Percentiles rank a stretch among this genome's conserved stretches.
Conservation (phyloP, 2,113 vertebrate species). For the Corythornis madagascariensis region DNA sequence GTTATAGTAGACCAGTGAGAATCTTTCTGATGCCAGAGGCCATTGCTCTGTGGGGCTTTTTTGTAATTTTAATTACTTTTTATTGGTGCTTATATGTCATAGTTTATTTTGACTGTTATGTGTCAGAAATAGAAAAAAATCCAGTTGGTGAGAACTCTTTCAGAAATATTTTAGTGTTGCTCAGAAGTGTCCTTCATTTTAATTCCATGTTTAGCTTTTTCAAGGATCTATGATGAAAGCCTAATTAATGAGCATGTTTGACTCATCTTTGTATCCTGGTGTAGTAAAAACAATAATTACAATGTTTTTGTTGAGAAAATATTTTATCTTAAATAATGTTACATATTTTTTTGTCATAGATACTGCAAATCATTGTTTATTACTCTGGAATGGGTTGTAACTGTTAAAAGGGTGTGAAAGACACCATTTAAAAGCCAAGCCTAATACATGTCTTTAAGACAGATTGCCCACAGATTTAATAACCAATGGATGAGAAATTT, state of each 20-base stretch:
- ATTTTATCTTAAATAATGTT: not conserved
- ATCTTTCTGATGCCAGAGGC: not conserved
- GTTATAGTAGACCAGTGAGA: not conserved
- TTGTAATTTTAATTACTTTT: not conserved
- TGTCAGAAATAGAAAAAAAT: not conserved
- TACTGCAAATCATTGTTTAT: slow-evolving; percentile 9
- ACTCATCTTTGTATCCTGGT: slow-evolving; percentile 1
- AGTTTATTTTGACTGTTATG: not conserved
- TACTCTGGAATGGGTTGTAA: not conserved
- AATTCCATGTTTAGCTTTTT: slow-evolving; percentile 24
- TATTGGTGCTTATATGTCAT: not conserved
- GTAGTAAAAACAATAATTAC: slow-evolving; percentile 6
- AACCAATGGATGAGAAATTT: not conserved
- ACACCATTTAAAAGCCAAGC: not conserved
- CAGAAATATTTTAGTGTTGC: not conserved
- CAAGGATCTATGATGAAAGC: not conserved
- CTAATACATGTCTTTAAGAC: not conserved
- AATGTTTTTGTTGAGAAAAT: not conserved
- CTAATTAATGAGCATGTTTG: not conserved
- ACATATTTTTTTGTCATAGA: not conserved
- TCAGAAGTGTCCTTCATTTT: not conserved
- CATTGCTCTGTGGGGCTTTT: not conserved
- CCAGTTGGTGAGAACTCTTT: not conserved
- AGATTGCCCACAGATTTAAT: not conserved
- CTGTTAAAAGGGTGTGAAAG: not conserved